Evolutionary conservation across 2,888 invertebrate species (phyloP).

Genomic region (Itoplectis maculator): DNA sequence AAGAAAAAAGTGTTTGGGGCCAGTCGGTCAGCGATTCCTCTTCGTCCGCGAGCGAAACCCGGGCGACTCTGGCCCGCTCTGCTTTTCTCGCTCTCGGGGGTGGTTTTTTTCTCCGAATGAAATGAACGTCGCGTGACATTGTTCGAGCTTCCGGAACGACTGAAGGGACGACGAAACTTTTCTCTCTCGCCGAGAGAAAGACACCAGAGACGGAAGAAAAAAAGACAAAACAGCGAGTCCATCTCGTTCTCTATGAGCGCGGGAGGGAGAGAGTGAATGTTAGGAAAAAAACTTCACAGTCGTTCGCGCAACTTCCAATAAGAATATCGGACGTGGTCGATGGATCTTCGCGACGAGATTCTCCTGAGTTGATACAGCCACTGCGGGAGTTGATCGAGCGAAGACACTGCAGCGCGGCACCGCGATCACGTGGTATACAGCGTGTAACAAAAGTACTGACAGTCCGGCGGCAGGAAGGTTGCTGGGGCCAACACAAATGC

Average conservation of each 20-base stretch:
- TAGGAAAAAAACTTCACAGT: conserved; percentile 18
- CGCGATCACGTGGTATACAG: not conserved
- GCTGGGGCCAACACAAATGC: too few relatives aligned
- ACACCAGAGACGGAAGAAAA: not conserved
- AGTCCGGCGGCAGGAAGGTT: too few relatives aligned
- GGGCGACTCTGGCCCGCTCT: conserved; percentile 24
- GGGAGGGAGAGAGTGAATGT: conserved; percentile 6
- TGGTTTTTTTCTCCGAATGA: conserved; percentile 43
- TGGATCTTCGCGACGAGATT: conserved; percentile 1
- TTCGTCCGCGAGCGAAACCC: conserved; percentile 50
- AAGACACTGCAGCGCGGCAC: not conserved
- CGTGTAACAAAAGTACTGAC: too few relatives aligned
- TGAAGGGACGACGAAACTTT: conserved; percentile 45
- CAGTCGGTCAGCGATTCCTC: conserved; percentile 72
- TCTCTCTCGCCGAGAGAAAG: conserved; percentile 33
- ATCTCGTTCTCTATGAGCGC: not conserved
- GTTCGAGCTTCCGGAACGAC: conserved; percentile 56
- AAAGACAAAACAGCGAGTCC: not conserved
- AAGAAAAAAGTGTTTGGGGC: conserved; percentile 30
- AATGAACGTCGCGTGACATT: conserved; percentile 66
- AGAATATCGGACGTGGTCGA: conserved; percentile 26
- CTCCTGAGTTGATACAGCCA: not conserved
- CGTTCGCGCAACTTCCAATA: not conserved
- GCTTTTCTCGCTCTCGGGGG: conserved; percentile 27
- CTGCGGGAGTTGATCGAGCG: not conserved